Conservation (phyloP, 2,113 vertebrate species). For the Mungos mungo region DNA sequence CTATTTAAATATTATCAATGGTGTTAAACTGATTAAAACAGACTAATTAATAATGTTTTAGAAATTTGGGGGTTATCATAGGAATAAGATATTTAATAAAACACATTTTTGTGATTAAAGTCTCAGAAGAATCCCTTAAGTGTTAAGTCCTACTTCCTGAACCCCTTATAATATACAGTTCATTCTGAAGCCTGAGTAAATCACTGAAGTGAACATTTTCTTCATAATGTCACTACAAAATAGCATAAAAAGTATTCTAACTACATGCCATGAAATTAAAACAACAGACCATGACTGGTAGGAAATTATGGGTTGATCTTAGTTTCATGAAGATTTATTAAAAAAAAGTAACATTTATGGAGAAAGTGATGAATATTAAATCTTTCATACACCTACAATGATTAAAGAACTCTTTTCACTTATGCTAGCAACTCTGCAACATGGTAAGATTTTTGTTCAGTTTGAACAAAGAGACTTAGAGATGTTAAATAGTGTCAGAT, state of each 20-base stretch:
- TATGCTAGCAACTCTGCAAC: constrained; percentile 32
- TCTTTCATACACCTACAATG: constrained; percentile 45
- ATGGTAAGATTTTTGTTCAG: background rate
- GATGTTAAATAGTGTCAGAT: background rate
- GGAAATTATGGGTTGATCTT: constrained; percentile 24
- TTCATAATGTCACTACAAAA: constrained; percentile 35
- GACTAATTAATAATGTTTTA: constrained; percentile 16
- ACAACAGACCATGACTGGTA: constrained; percentile 42
- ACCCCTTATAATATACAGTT: background rate
- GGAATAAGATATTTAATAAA: constrained; percentile 47
- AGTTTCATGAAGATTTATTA: background rate
- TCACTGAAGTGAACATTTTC: constrained; percentile 53
- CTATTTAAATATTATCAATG: constrained; percentile 10
- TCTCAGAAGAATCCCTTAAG: constrained; percentile 10
- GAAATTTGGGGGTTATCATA: background rate
- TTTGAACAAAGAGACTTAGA: background rate
- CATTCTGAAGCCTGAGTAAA: constrained; percentile 25
- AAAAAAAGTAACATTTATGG: background rate
- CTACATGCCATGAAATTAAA: constrained; percentile 60
- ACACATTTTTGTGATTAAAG: constrained; percentile 37
- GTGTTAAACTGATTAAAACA: background rate
- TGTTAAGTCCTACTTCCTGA: constrained; percentile 17
- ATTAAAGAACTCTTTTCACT: constrained; percentile 48
- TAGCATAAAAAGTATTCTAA: constrained; percentile 37
- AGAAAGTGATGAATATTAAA: constrained; percentile 61